These are phyloP conservation scores for Neoaliturus tenellus DNA, from an alignment of 2,888 invertebrate species.

Conservation along the genomic window DNA sequence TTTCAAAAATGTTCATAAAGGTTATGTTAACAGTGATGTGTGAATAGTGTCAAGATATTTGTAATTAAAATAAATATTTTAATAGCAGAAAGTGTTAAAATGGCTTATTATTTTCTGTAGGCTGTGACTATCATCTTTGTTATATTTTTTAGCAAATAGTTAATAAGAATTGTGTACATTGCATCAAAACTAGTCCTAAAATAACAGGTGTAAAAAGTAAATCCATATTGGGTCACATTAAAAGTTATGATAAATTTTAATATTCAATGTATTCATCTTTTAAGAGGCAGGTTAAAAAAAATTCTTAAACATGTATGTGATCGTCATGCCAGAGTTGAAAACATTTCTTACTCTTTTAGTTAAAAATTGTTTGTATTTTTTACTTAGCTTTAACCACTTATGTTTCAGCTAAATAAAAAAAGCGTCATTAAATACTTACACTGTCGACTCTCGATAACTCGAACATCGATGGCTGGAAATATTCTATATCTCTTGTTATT, in stretches of 20 bases:
- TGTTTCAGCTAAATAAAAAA: too few relatives aligned
- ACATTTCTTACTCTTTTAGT: neutral
- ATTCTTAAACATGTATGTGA: neutral
- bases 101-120: conserved; percentile 58
- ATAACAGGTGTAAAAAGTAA: neutral
- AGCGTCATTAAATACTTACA: too few relatives aligned
- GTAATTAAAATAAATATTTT: conserved; percentile 57
- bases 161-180: conserved; percentile 54
- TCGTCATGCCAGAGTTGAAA: too few relatives aligned
- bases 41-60: conserved; percentile 50
- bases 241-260: neutral
- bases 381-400: neutral
- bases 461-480: too few relatives aligned
- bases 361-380: neutral
- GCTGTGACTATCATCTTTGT: conserved; percentile 55
- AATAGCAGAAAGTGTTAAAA: conserved; percentile 55
- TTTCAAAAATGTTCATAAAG: conserved; percentile 43
- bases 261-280: neutral
- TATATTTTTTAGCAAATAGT: conserved; percentile 50
- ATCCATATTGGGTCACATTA: neutral
- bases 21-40: conserved; percentile 45
- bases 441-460: too few relatives aligned
- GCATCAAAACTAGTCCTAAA: conserved; percentile 39
- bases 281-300: conserved; percentile 3
- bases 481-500: too few relatives aligned